These are phyloP conservation scores for Eubucco bourcierii DNA, from an alignment of 2,113 vertebrate species.

Conservation along the genomic window DNA sequence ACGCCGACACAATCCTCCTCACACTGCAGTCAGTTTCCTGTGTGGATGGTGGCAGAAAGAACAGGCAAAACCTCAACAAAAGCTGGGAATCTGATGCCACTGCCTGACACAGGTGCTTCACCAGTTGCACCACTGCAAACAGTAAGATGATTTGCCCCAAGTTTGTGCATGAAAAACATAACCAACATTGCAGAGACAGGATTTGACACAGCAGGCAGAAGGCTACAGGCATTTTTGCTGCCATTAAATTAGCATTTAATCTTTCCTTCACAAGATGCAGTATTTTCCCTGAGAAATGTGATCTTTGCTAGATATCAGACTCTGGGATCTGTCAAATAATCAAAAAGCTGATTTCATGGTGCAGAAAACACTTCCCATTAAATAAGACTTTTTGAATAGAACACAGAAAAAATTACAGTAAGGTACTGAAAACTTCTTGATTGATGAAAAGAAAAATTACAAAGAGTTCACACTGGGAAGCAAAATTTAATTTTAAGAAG, in stretches of 20 bases:
- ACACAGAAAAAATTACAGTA: neutral
- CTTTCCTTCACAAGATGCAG: constrained; percentile 30
- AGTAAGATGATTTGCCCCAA: neutral
- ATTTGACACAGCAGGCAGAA: neutral
- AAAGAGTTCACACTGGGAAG: neutral
- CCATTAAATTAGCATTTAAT: constrained; percentile 47
- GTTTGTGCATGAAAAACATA: neutral
- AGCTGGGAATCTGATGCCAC: neutral
- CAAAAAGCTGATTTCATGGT: constrained; percentile 20
- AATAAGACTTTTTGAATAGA: constrained; percentile 20
- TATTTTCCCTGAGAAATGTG: constrained; percentile 7
- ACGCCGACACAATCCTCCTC: constrained; percentile 44
- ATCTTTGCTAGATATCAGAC: constrained; percentile 40
- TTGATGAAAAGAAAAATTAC: neutral
- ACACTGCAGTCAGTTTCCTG: neutral
- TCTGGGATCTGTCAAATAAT: constrained; percentile 40
- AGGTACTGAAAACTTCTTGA: neutral
- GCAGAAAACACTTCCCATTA: neutral
- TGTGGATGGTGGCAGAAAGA: neutral
- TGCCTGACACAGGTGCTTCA: neutral
- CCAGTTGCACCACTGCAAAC: neutral
- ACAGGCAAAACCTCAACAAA: neutral
- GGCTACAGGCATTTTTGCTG: neutral
- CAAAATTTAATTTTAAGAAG: neutral
- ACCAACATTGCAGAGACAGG: neutral